phyloP scores from a whole-genome alignment of 2,888 invertebrate species.

The Tenthredo amoena region DNA sequence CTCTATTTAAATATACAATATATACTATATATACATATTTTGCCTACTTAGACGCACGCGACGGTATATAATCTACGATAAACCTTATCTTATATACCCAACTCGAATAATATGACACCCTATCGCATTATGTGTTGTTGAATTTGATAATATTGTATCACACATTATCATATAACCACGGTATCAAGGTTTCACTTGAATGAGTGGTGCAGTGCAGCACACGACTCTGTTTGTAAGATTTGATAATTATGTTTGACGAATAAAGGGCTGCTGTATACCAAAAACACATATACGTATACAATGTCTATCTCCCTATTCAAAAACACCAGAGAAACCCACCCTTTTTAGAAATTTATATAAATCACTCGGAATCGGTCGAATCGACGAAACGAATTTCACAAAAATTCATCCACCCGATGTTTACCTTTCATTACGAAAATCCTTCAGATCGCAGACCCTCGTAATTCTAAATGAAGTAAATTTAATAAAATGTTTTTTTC shows the following conservation, averaged over 20 bases:
- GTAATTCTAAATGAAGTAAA: no score
- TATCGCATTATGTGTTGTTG: constrained; percentile 57
- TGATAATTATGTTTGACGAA: constrained; percentile 63
- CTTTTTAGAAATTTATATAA: not conserved
- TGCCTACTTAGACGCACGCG: not conserved
- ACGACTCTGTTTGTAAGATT: constrained; percentile 57
- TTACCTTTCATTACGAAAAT: no score
- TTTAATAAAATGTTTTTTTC: not conserved
- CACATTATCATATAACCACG: not conserved
- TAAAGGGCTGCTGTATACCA: not conserved
- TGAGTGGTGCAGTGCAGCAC: constrained; percentile 36
- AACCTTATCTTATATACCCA: not conserved
- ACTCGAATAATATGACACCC: constrained; percentile 35
- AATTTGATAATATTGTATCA: constrained; percentile 55
- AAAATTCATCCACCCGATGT: not conserved
- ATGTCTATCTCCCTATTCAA: not conserved
- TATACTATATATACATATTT: not conserved
- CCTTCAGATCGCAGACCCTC: no score
- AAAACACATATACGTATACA: not conserved
- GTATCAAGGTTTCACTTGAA: not conserved
- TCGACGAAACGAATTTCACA: not conserved
- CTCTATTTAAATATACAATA: not conserved
- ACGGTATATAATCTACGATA: constrained; percentile 4
- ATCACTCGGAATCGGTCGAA: not conserved
- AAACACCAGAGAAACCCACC: not conserved